Conservation (phyloP, 2,888 invertebrate species). For the Prosopocoilus inquinatus region DNA sequence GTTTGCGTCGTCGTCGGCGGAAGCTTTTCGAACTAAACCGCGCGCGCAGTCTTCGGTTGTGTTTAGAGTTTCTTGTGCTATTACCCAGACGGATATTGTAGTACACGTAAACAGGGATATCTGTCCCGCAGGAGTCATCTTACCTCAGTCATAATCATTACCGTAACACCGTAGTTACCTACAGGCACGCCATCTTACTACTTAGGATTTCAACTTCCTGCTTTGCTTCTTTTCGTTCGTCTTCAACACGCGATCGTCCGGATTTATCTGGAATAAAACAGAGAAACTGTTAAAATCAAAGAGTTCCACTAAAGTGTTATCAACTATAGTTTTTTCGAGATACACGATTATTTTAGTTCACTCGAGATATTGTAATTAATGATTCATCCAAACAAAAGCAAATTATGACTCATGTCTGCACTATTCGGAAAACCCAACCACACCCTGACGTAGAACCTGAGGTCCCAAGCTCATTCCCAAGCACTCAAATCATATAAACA, state of each 20-base stretch:
- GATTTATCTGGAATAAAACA: neutral
- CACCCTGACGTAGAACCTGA: too few relatives aligned
- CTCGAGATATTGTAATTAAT: too few relatives aligned
- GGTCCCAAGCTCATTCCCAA: too few relatives aligned
- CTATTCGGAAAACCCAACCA: too few relatives aligned
- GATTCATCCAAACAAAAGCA: too few relatives aligned
- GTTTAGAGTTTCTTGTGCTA: constrained; percentile 3
- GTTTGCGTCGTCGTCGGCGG: neutral
- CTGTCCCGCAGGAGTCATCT: constrained; percentile 19
- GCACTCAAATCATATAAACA: too few relatives aligned
- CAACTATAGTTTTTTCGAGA: too few relatives aligned
- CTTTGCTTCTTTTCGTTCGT: neutral
- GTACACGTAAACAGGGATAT: constrained; percentile 22
- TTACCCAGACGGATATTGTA: constrained; percentile 21
- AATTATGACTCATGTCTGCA: too few relatives aligned
- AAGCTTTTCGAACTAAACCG: neutral
- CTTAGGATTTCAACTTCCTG: neutral
- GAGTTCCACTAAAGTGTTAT: too few relatives aligned
- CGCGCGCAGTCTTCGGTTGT: neutral
- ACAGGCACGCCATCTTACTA: constrained; percentile 19
- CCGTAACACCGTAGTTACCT: constrained; percentile 18
- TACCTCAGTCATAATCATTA: constrained; percentile 22
- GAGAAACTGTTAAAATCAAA: too few relatives aligned
- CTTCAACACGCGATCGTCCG: neutral
- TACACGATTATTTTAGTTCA: too few relatives aligned